Evolutionary conservation across 2,888 invertebrate species (phyloP).

Genomic region (Galeopsomyia nigrocyanea): DNA sequence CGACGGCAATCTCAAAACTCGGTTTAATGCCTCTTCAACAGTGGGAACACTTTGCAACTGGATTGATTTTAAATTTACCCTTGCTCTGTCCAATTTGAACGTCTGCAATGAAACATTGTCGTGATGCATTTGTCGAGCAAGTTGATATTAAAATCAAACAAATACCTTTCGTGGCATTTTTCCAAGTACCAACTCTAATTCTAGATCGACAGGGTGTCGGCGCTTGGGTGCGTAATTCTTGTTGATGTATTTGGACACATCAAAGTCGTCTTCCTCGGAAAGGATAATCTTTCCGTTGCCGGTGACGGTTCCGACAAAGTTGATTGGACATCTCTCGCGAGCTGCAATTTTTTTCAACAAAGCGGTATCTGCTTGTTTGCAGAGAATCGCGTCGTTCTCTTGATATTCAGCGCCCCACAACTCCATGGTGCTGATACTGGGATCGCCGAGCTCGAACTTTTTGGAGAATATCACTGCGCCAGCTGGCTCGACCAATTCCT

Average conservation of each 20-base stretch:
- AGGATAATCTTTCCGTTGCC: conserved; percentile 85
- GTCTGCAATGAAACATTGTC: conserved; percentile 64
- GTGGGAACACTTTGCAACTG: conserved; percentile 73
- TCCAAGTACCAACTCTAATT: conserved; percentile 90
- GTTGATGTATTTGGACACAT: conserved; percentile 67
- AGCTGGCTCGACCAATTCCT: conserved; percentile 94
- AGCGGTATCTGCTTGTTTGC: conserved; percentile 76
- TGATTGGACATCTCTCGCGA: conserved; percentile 93
- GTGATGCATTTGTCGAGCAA: not conserved
- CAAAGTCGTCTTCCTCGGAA: conserved; percentile 73
- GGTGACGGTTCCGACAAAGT: conserved; percentile 93
- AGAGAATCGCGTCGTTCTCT: conserved; percentile 92
- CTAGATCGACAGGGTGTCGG: conserved; percentile 86
- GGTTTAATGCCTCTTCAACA: conserved; percentile 78
- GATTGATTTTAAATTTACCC: conserved; percentile 70
- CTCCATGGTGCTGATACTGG: conserved; percentile 92
- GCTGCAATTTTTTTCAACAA: conserved; percentile 80
- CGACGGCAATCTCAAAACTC: conserved; percentile 88
- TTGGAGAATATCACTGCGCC: conserved; percentile 92
- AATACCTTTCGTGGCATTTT: conserved; percentile 85
- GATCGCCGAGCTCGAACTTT: conserved; percentile 92
- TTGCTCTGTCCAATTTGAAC: conserved; percentile 74
- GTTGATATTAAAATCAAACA: conserved; percentile 1
- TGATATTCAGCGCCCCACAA: conserved; percentile 99
- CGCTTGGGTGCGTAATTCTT: conserved; percentile 67